Evolutionary conservation across 2,888 invertebrate genomes (phyloP).

Genomic region (Taphrorychus bicolor): DNA sequence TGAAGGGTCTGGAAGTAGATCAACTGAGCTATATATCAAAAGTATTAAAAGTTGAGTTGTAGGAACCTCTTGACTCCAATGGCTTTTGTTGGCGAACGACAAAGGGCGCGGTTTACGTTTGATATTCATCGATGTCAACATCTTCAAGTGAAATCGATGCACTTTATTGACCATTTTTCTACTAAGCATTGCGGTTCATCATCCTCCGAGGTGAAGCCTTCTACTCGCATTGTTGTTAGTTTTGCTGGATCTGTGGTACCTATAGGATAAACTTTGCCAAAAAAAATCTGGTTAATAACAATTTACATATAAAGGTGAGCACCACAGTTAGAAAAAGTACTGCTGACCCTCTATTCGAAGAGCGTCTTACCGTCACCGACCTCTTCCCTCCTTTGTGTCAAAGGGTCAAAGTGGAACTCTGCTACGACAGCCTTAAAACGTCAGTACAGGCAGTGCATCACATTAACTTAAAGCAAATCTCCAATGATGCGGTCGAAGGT

Average conservation of each 20-base stretch:
- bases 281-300: background rate
- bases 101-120: slow-evolving; percentile 65
- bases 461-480: slow-evolving; percentile 66
- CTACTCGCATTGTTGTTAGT: slow-evolving; percentile 65
- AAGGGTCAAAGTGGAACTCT: slow-evolving; percentile 72
- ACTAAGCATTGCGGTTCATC: slow-evolving; percentile 59
- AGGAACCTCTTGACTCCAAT: slow-evolving; percentile 75
- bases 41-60: slow-evolving; percentile 38
- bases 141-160: slow-evolving; percentile 34
- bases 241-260: slow-evolving; percentile 70
- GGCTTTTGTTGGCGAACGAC: slow-evolving; percentile 60
- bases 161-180: slow-evolving; percentile 51
- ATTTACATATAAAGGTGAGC: slow-evolving; percentile 56
- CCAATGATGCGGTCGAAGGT: slow-evolving; percentile 66
- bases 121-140: slow-evolving; percentile 64
- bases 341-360: slow-evolving; percentile 74
- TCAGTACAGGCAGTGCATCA: slow-evolving; percentile 65
- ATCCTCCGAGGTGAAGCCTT: slow-evolving; percentile 46
- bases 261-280: slow-evolving; percentile 1
- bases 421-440: slow-evolving; percentile 49
- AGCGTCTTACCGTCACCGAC: slow-evolving; percentile 79
- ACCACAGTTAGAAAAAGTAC: slow-evolving; percentile 70
- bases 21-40: slow-evolving; percentile 37
- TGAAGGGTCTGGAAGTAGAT: slow-evolving; percentile 64
- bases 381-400: slow-evolving; percentile 83